Conservation (phyloP, 2,113 vertebrate genomes). For the Gavialis gangeticus region DNA sequence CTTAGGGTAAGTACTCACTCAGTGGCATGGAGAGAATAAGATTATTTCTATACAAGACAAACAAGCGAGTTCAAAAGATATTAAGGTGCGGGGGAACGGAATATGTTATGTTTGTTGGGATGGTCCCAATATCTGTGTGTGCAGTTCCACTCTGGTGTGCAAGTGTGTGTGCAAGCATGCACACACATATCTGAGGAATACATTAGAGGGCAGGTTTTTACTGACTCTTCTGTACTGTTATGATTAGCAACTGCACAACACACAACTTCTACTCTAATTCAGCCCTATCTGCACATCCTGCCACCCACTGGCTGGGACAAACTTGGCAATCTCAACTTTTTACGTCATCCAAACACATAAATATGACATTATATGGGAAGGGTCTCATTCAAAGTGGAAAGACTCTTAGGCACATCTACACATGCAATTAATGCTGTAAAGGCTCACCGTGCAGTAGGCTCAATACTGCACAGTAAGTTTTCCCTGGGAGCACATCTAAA, state of each 20-base stretch:
- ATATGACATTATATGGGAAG: not conserved
- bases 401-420: not conserved
- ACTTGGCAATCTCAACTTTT: not conserved
- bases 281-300: fast-evolving
- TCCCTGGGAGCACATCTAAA: too few species aligned
- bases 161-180: fast-evolving
- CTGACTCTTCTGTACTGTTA: fast-evolving
- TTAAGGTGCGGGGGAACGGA: not conserved
- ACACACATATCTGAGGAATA: not conserved
- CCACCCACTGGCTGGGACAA: not conserved
- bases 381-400: not conserved
- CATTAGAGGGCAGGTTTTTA: not conserved
- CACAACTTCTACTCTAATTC: too few species aligned
- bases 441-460: too few species aligned
- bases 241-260: not conserved
- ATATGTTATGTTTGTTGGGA: not conserved
- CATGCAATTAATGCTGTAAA: too few species aligned
- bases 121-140: fast-evolving
- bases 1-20: fast-evolving
- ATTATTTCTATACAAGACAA: not conserved
- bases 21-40: fast-evolving
- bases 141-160: fast-evolving
- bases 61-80: not conserved
- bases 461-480: too few species aligned
- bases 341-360: not conserved